A percentile compares a stretch with the other conserved stretches of the same genome.
These are phyloP conservation scores for Propithecus coquereli DNA, from an alignment of 2,113 vertebrate species.

Conservation along the genomic window DNA sequence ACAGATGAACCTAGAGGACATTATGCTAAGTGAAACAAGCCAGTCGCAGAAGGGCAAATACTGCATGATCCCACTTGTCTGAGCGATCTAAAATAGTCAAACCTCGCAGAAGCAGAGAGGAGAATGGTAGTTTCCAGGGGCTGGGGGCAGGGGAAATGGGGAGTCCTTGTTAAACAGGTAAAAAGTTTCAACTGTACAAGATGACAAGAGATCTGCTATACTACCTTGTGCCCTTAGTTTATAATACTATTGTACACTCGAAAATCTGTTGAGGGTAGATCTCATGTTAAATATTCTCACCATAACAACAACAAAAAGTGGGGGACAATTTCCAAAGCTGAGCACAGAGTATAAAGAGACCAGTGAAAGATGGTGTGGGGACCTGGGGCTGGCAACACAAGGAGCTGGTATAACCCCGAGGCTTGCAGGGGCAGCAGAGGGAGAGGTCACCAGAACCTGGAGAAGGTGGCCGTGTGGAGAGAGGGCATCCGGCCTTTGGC, in stretches of 20 bases:
- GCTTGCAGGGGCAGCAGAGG: too few species aligned
- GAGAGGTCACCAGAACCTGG: not conserved
- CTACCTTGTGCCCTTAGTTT: too few species aligned
- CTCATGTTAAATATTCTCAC: not conserved
- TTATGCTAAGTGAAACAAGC: not conserved
- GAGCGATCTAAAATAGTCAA: not conserved
- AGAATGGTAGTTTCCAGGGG: not conserved
- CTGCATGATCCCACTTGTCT: not conserved
- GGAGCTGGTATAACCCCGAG: fast-evolving
- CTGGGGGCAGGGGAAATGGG: not conserved
- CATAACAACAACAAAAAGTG: not conserved
- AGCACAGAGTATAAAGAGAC: not conserved
- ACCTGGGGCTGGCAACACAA: not conserved
- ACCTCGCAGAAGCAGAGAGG: not conserved
- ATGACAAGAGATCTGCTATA: not conserved
- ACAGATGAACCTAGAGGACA: not conserved
- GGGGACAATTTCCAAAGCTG: not conserved
- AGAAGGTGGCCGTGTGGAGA: not conserved
- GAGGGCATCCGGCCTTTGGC: not conserved
- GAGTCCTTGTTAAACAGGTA: not conserved
- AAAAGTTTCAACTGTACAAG: not conserved
- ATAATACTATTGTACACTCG: not conserved
- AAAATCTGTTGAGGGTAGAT: not conserved
- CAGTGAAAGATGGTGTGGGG: too few species aligned
- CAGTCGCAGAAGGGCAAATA: not conserved